Percentiles rank a stretch among this genome's conserved stretches.
Evolutionary conservation across 2,113 vertebrate species (phyloP).

Genomic region (Philantomba maxwellii): DNA sequence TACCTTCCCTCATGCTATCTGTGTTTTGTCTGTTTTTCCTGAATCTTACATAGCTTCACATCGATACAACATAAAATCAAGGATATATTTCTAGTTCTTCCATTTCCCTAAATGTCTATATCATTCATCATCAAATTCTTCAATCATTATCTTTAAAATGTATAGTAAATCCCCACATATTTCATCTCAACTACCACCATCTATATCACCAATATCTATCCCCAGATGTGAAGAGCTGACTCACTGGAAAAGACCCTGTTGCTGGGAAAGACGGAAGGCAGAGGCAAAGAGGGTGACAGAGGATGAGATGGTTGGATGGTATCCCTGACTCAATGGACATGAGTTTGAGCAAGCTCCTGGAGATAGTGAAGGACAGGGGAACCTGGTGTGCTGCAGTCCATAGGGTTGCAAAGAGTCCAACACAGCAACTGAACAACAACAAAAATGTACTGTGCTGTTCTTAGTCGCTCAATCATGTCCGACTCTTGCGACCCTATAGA

Average conservation of each 20-base stretch:
- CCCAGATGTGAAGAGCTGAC: not conserved
- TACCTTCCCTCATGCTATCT: not conserved
- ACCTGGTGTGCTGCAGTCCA: not conserved
- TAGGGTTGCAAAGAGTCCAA: rapidly evolving
- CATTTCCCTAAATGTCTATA: not conserved
- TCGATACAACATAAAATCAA: not conserved
- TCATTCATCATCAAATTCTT: not conserved
- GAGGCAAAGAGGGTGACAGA: not conserved
- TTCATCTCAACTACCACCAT: not conserved
- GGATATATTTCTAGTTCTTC: not conserved
- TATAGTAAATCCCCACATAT: not conserved
- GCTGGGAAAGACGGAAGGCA: not conserved
- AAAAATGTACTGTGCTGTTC: not conserved
- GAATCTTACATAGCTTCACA: not conserved
- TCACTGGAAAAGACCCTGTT: not conserved
- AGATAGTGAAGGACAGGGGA: not conserved
- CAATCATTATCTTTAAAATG: not conserved
- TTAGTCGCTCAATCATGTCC: rapidly evolving
- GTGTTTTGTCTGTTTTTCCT: not conserved
- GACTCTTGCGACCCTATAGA: not conserved
- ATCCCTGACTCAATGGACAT: not conserved
- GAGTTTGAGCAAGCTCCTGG: not conserved
- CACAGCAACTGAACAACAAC: not conserved
- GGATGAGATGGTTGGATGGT: not conserved
- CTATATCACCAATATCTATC: not conserved